Conservation (phyloP, 2,888 invertebrate species). For the Aphodius sticticus region DNA sequence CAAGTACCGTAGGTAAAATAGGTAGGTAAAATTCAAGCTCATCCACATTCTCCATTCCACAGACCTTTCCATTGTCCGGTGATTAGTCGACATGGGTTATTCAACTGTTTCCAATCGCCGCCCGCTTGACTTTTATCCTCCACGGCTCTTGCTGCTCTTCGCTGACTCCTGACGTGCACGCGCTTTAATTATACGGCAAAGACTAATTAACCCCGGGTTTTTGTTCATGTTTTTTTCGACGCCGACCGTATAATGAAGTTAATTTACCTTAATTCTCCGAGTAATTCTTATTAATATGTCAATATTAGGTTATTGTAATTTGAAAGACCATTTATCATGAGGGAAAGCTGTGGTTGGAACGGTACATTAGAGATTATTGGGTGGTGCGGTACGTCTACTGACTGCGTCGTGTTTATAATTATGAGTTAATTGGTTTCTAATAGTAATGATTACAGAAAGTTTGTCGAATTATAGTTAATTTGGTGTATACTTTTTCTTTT, state of each 20-base stretch:
- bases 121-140: background rate
- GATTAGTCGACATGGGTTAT: constrained; percentile 22
- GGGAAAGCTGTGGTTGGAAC: background rate
- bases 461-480: no score
- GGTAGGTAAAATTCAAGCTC: background rate
- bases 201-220: constrained; percentile 27
- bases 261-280: constrained; percentile 21
- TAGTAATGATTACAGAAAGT: background rate
- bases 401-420: background rate
- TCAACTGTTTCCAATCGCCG: constrained; percentile 8
- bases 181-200: constrained; percentile 27
- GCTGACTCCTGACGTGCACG: constrained; percentile 12
- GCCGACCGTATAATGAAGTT: constrained; percentile 23
- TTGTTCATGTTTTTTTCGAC: constrained; percentile 17
- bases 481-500: no score
- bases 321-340: background rate
- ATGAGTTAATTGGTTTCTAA: background rate
- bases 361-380: background rate
- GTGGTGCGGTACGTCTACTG: background rate
- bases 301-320: constrained; percentile 30
- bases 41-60: background rate
- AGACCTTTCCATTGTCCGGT: constrained; percentile 20
- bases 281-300: constrained; percentile 34
- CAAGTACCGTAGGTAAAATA: no score
- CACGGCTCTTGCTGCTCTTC: background rate